phyloP scores from a whole-genome alignment of 2,113 vertebrate genomes.

The Panthera tigris region DNA sequence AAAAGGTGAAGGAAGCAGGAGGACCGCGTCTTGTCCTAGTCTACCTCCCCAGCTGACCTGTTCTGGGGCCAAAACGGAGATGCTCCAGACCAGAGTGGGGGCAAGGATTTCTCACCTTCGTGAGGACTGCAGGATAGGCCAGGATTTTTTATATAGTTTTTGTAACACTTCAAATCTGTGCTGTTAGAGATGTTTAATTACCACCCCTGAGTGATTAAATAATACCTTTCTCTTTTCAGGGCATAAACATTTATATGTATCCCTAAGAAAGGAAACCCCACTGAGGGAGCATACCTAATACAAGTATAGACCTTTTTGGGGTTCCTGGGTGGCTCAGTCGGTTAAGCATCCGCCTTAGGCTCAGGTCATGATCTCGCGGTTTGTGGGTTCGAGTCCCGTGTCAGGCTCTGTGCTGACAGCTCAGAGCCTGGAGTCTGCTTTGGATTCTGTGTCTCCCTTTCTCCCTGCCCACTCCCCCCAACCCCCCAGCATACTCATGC shows the following conservation, averaged over 20 bases:
- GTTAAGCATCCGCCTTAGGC: too few species aligned
- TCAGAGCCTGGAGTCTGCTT: too few species aligned
- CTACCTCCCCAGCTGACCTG: background rate
- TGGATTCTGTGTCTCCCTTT: too few species aligned
- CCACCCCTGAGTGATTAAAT: background rate
- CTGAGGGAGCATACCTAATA: background rate
- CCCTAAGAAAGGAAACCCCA: background rate
- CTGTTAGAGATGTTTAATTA: background rate
- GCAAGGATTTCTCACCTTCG: fast-evolving
- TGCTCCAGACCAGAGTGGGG: background rate
- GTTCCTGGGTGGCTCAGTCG: too few species aligned
- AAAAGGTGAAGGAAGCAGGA: background rate
- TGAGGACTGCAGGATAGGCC: background rate
- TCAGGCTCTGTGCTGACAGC: too few species aligned
- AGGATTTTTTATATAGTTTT: background rate
- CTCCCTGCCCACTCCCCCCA: too few species aligned
- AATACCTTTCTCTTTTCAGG: background rate
- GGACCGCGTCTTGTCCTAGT: background rate
- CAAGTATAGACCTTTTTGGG: background rate
- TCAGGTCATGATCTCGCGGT: too few species aligned
- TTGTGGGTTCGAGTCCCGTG: too few species aligned
- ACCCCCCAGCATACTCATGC: too few species aligned
- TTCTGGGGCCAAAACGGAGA: background rate
- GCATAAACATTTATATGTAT: background rate
- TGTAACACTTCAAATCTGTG: background rate